Conservation (phyloP, 2,888 invertebrate genomes). For the Nyleta sp. region DNA sequence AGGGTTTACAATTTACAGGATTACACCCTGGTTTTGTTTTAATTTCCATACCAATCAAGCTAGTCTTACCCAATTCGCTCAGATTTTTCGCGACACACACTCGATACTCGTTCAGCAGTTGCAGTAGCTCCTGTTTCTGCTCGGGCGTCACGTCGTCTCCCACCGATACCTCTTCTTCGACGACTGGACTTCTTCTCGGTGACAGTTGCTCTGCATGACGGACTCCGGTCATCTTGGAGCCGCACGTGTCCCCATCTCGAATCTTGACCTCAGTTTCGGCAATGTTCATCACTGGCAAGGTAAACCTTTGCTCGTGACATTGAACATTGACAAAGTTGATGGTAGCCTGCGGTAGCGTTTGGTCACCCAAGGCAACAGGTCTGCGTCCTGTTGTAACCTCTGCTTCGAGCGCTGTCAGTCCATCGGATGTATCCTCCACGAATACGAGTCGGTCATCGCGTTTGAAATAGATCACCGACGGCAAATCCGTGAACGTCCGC, state of each 20-base stretch:
- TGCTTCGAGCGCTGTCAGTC: too few species aligned
- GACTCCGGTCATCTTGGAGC: too few species aligned
- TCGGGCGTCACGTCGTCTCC: constrained; percentile 3
- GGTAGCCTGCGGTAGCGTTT: neutral
- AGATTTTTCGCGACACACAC: constrained; percentile 23
- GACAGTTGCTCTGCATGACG: too few species aligned
- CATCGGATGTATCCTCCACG: neutral
- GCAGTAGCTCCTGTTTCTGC: constrained; percentile 7
- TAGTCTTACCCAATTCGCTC: constrained; percentile 25
- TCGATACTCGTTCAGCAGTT: constrained; percentile 12
- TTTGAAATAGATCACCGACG: constrained; percentile 51
- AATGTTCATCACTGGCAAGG: constrained; percentile 1
- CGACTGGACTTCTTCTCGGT: too few species aligned
- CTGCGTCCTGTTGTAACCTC: neutral
- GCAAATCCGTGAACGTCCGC: constrained; percentile 64
- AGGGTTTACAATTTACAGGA: constrained; percentile 40
- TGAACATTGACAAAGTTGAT: neutral
- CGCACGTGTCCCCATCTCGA: too few species aligned
- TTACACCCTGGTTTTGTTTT: constrained; percentile 19
- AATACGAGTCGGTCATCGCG: neutral
- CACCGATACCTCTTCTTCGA: neutral
- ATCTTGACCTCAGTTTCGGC: neutral
- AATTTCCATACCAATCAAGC: constrained; percentile 33
- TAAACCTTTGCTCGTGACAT: too few species aligned
- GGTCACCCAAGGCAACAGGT: neutral